Conservation (phyloP, 2,888 invertebrate species). For the Tillus elongatus region DNA sequence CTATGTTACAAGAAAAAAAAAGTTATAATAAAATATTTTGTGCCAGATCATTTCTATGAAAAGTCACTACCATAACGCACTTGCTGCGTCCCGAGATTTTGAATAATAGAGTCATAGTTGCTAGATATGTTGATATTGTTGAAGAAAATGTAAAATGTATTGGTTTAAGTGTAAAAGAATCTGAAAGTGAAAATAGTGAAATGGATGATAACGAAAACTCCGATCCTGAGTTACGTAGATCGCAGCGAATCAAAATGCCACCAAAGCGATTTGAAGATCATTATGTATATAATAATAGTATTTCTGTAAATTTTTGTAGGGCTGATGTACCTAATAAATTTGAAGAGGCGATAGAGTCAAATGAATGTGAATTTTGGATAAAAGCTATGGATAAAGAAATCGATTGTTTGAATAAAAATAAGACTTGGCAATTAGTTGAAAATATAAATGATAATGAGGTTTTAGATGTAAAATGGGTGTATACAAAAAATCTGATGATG, state of each 20-base stretch:
- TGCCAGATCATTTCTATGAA: too few relatives aligned
- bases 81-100: too few relatives aligned
- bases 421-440: conserved; percentile 6
- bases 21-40: too few relatives aligned
- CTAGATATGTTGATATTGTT: conserved; percentile 8
- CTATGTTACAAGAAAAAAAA: too few relatives aligned
- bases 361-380: conserved; percentile 8
- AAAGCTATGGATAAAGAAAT: conserved; percentile 11
- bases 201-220: too few relatives aligned
- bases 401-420: conserved; percentile 10
- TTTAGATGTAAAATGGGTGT: conserved; percentile 12
- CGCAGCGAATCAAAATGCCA: background rate
- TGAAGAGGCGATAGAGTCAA: conserved; percentile 2
- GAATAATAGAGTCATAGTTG: conserved; percentile 9
- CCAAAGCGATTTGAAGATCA: conserved; percentile 9
- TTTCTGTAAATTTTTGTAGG: conserved; percentile 9
- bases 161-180: conserved; percentile 5
- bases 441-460: background rate
- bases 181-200: too few relatives aligned
- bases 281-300: conserved; percentile 7
- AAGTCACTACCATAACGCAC: too few relatives aligned
- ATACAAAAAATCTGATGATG: conserved; percentile 9
- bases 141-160: conserved; percentile 10
- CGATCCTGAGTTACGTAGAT: too few relatives aligned
- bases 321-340: background rate